Evolutionary conservation across 2,113 vertebrate species (phyloP), one percentile per base, ranked within the genome.

Genomic region (Equus przewalskii): DNA sequence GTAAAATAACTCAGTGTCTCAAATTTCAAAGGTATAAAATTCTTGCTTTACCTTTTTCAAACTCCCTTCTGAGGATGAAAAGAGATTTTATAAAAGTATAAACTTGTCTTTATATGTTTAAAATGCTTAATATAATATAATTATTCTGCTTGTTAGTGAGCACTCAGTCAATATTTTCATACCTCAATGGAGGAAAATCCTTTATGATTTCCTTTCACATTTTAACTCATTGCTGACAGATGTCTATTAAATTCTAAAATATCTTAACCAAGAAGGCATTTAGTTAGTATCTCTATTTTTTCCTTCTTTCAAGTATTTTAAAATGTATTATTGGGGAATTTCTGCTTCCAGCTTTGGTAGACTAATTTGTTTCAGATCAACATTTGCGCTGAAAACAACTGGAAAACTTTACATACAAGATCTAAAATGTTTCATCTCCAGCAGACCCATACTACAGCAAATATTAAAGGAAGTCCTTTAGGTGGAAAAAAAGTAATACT

Each of bases 21-120:
- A 49, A 86, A 72, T 94, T 87, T 79, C 16, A 92, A 83, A 94
- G 83, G 9, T 56, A 18, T 36, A 65, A 56, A 89, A 92, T 82
- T 79, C 13, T 80, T 64, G 13, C 5, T 69, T 85, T 93, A 30
- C 14, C 24, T 89, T 51, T 79, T 94, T 92, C 58, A 90, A 95
- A 87, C 1, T 87, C 36, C 56, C 9, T 79, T 64, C 58, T 64
- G 24, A 89, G 21, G 51, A 72, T 72, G 85, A 84, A 79, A 85
- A 58, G 9, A 13, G 15, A 78, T 64, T 81, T 96, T 73, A 4
- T 65, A 70, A 86, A 64, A 54, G 36, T 76, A 14, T 75, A 83
- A 97, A 85, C 1, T 62, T 81, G 10, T 18, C 41, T 92, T 67
- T 41, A 24, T 73, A 70, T 30, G 18, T 54, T 91, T 78, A 62